Percentiles rank a stretch among this genome's conserved stretches.
phyloP scores from a whole-genome alignment of 30 jellyfish, hydroid and myxozoan genomes.

The Aurelia sp. region DNA sequence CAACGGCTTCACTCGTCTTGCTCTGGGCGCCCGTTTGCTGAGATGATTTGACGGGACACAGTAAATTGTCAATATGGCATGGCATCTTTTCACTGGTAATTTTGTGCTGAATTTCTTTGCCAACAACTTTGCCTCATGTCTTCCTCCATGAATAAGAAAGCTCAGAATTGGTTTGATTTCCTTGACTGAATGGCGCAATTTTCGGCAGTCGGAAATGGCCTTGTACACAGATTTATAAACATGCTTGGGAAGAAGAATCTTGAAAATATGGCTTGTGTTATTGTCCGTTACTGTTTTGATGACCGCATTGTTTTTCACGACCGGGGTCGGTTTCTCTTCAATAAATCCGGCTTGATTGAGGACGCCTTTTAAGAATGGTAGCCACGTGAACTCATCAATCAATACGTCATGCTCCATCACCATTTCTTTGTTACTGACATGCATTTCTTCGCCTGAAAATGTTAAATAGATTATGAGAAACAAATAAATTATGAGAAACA shows the following conservation, averaged over 20 bases:
- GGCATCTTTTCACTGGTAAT: constrained; percentile 54
- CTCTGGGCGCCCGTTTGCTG: constrained; percentile 42
- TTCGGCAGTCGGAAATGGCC: constrained; percentile 39
- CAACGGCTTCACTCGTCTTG: constrained; percentile 14
- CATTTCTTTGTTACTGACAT: constrained; percentile 34
- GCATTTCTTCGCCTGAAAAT: constrained; percentile 13
- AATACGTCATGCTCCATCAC: constrained; percentile 63
- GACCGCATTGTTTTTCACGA: not conserved
- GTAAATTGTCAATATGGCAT: constrained; percentile 47
- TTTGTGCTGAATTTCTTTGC: constrained; percentile 62
- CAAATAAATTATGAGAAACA: too few species aligned
- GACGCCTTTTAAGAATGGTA: constrained; percentile 41
- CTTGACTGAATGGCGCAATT: constrained; percentile 41
- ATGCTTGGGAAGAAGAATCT: constrained; percentile 7
- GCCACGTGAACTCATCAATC: constrained; percentile 30
- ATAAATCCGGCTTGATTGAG: constrained; percentile 41
- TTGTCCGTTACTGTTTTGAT: not conserved
- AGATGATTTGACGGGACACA: constrained; percentile 16
- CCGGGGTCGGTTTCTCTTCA: constrained; percentile 13
- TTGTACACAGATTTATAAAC: constrained; percentile 33
- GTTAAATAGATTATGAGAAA: too few species aligned
- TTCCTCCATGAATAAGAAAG: constrained; percentile 55
- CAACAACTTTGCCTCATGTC: constrained; percentile 44
- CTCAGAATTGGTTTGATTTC: constrained; percentile 51
- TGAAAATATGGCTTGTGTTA: not conserved